These are phyloP conservation scores for Myzus persicae DNA, from an alignment of 1,140 invertebrate genomes.

Conservation along the genomic window DNA sequence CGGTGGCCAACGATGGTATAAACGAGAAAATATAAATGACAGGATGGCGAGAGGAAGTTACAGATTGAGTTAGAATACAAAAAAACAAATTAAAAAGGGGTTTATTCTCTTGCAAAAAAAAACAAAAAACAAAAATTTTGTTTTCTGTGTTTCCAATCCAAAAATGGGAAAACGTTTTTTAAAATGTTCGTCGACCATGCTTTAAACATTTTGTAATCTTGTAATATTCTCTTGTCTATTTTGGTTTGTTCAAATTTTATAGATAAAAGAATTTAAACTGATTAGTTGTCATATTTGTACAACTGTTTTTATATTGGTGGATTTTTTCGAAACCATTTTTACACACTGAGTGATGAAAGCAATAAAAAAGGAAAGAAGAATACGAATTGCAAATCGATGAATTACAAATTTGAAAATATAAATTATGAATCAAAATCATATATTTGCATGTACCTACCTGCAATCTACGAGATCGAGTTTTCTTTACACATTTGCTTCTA, in stretches of 20 bases:
- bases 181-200: neutral
- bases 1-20: neutral
- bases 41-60: neutral
- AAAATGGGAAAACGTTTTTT: neutral
- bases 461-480: neutral
- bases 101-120: neutral
- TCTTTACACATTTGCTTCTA: neutral
- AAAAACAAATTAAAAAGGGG: constrained; percentile 19
- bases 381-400: neutral
- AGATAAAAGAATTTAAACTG: neutral
- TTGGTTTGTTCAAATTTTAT: neutral
- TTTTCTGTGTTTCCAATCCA: neutral
- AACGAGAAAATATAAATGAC: neutral
- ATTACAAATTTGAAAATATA: neutral
- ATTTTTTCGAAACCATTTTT: neutral
- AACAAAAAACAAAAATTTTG: neutral
- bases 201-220: neutral
- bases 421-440: neutral
- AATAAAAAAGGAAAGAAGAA: neutral
- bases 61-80: neutral
- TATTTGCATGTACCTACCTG: neutral
- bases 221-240: neutral
- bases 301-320: neutral
- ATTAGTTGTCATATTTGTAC: neutral
- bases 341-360: neutral